Conservation (phyloP, 2,888 invertebrate species). For the Callosobruchus maculatus region DNA sequence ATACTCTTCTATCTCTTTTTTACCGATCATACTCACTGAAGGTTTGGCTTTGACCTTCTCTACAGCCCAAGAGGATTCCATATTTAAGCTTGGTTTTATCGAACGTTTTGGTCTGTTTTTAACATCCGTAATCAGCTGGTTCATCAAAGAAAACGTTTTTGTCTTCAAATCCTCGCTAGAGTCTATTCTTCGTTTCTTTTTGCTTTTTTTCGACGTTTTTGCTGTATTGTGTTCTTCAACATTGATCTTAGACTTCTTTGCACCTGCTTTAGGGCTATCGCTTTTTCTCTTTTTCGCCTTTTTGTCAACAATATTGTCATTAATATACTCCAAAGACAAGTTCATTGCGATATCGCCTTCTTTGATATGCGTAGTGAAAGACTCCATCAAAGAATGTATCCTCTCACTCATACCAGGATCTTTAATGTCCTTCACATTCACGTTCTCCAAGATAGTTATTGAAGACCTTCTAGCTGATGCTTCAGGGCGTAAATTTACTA, state of each 20-base stretch:
- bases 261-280: neutral
- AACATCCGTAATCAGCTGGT: slow-evolving; percentile 26
- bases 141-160: slow-evolving; percentile 22
- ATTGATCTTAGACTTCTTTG: neutral
- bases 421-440: slow-evolving; percentile 32
- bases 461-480: slow-evolving; percentile 27
- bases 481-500: slow-evolving; percentile 1
- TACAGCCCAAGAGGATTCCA: slow-evolving; percentile 16
- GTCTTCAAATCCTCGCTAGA: slow-evolving; percentile 9
- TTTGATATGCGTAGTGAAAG: slow-evolving; percentile 34
- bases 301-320: neutral
- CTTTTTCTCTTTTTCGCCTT: neutral
- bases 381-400: slow-evolving; percentile 35
- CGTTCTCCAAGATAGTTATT: slow-evolving; percentile 39
- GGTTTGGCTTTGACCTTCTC: slow-evolving; percentile 22
- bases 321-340: slow-evolving; percentile 33
- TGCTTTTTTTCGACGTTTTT: slow-evolving; percentile 7
- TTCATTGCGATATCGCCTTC: slow-evolving; percentile 33
- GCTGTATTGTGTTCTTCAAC: neutral
- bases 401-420: slow-evolving; percentile 31
- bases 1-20: slow-evolving; percentile 17
- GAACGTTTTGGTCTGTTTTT: slow-evolving; percentile 26
- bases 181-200: slow-evolving; percentile 7
- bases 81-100: slow-evolving; percentile 19
- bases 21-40: slow-evolving; percentile 22